A percentile compares a stretch with the other conserved stretches of the same genome.
phyloP scores from a whole-genome alignment of 2,888 invertebrate genomes.

The Lithophane ornitopus region DNA sequence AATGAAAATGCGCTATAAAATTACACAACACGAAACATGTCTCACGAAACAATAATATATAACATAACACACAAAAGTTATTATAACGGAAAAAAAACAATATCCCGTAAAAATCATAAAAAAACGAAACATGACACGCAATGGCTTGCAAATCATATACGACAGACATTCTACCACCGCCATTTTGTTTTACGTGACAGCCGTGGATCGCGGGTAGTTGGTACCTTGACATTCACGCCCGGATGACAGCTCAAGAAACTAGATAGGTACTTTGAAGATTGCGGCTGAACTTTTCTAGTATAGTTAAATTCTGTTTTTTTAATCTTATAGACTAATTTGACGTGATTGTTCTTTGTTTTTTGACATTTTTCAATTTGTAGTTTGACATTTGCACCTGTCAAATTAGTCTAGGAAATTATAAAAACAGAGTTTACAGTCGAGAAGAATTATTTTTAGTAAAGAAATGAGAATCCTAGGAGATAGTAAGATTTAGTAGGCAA shows the following conservation, averaged over 20 bases:
- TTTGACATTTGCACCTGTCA: too few species aligned
- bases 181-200: conserved; percentile 34
- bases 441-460: too few species aligned
- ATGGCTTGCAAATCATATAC: conserved; percentile 21
- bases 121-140: conserved; percentile 39
- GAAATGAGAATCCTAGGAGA: neutral
- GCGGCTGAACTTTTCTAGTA: neutral
- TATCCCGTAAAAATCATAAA: conserved; percentile 28
- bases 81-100: conserved; percentile 1
- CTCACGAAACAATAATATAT: neutral
- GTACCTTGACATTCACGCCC: conserved; percentile 26
- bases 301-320: too few species aligned
- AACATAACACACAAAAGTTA: neutral
- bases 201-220: neutral
- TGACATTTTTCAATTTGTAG: too few species aligned
- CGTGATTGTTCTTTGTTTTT: too few species aligned
- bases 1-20: neutral
- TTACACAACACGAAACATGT: neutral
- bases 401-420: too few species aligned
- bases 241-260: conserved; percentile 5
- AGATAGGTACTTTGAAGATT: conserved; percentile 1
- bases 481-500: neutral
- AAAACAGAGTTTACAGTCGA: too few species aligned
- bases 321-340: too few species aligned
- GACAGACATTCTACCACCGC: conserved; percentile 11